phyloP scores from a whole-genome alignment of 2,888 invertebrate species.

The Laothoe populi region DNA sequence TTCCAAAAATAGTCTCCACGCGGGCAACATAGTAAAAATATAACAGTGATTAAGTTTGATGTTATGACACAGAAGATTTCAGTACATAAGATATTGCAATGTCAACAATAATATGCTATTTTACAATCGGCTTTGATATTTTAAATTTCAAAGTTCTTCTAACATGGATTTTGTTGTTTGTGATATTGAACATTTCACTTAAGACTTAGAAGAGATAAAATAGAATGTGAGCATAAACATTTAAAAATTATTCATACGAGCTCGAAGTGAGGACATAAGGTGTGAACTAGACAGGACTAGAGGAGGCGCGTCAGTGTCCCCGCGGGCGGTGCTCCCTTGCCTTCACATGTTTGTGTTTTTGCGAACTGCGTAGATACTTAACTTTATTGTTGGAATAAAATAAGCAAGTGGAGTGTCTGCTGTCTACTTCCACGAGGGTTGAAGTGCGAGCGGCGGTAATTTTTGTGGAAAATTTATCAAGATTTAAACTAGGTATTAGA shows the following conservation, averaged over 20 bases:
- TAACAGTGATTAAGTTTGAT: no score
- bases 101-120: no score
- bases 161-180: no score
- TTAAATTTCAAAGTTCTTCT: no score
- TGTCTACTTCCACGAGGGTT: not conserved
- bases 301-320: not conserved
- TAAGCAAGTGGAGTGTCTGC: not conserved
- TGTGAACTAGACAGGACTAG: not conserved
- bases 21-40: no score
- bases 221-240: not conserved
- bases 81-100: no score
- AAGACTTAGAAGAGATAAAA: not conserved
- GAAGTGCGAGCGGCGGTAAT: not conserved
- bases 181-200: not conserved
- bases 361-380: constrained; percentile 2
- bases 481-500: not conserved
- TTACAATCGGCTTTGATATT: no score
- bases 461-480: not conserved
- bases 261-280: not conserved
- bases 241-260: not conserved
- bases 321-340: not conserved
- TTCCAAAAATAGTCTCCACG: no score
- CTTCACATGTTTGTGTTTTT: not conserved
- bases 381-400: constrained; percentile 17
- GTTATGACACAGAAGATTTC: no score